Evolutionary conservation across 2,113 vertebrate genomes (phyloP).

Genomic region (Entomyzon cyanotis): DNA sequence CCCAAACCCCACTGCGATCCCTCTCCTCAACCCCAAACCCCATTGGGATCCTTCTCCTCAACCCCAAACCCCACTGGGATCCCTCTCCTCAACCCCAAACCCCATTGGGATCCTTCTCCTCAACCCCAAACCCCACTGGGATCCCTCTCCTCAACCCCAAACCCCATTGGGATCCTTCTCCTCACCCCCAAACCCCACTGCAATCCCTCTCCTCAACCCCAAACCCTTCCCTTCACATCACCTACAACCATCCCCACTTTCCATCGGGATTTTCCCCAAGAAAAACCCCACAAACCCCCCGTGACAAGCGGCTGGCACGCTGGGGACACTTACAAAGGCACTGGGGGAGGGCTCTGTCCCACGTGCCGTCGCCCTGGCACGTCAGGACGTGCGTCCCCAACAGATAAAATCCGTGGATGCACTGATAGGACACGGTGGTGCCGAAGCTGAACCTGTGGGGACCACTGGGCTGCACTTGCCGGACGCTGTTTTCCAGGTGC

Average conservation of each 20-base stretch:
- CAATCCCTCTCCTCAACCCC: not conserved
- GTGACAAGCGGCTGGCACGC: not conserved
- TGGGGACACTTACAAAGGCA: conserved; percentile 88
- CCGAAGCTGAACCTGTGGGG: conserved; percentile 93
- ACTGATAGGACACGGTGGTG: conserved; percentile 90
- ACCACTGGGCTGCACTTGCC: conserved; percentile 86
- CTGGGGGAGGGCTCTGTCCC: conserved; percentile 92
- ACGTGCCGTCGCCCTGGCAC: conserved; percentile 95
- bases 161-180: not conserved
- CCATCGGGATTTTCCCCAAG: too few species aligned
- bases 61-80: too few species aligned
- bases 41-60: not conserved
- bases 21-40: too few species aligned
- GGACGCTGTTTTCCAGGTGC: conserved; percentile 89
- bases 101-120: not conserved
- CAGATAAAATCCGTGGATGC: conserved; percentile 91
- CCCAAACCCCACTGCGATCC: too few species aligned
- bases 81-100: not conserved
- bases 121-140: accelerated
- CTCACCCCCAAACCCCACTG: accelerated
- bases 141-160: not conserved
- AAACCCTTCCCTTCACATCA: too few species aligned
- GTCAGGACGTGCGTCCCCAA: conserved; percentile 90
- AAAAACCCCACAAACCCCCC: not conserved
- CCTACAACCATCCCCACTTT: not conserved